Conservation (phyloP, 1,140 invertebrate genomes). For the Ips typographus region DNA sequence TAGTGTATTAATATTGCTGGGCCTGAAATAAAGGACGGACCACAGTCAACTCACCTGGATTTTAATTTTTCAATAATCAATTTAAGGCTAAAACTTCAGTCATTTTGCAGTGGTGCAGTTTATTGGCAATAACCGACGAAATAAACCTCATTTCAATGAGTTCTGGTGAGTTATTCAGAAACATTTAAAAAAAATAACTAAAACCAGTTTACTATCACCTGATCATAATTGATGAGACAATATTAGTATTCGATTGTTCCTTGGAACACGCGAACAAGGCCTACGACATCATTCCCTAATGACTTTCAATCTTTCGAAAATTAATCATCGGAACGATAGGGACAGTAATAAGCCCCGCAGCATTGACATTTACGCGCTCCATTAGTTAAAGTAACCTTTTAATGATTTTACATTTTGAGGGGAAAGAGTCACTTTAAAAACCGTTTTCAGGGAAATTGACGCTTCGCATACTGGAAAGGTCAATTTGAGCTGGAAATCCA, state of each 20-base stretch:
- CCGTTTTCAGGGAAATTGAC: too few species aligned
- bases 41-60: background rate
- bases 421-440: too few species aligned
- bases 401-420: too few species aligned
- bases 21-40: constrained; percentile 12
- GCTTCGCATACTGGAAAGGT: too few species aligned
- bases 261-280: constrained; percentile 42
- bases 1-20: constrained; percentile 17
- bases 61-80: background rate
- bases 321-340: constrained; percentile 41
- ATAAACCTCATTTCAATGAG: background rate
- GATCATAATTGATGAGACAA: constrained; percentile 43
- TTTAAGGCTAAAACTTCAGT: background rate
- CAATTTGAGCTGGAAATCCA: too few species aligned
- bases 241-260: constrained; percentile 47
- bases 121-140: background rate
- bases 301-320: constrained; percentile 44
- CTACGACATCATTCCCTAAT: constrained; percentile 42
- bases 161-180: background rate
- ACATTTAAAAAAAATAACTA: background rate
- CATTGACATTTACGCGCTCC: too few species aligned
- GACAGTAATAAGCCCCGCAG: constrained; percentile 23
- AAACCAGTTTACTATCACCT: constrained; percentile 4
- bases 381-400: too few species aligned
- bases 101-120: background rate